Percentiles rank a stretch among this genome's conserved stretches.
Evolutionary conservation across 1,140 invertebrate species (phyloP).

Genomic region (Orchestia grillus): DNA sequence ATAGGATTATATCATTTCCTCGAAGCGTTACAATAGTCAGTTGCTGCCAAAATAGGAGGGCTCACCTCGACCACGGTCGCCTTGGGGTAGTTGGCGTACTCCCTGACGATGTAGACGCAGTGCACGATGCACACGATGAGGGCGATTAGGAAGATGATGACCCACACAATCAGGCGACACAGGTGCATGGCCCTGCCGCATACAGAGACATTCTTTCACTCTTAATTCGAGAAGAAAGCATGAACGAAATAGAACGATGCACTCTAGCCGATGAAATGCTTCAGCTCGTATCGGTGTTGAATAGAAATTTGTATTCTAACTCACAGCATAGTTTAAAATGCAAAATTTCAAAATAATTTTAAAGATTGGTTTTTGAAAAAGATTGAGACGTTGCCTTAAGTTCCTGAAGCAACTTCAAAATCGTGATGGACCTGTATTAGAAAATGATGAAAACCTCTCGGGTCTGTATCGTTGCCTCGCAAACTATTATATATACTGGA

Average conservation of each 20-base stretch:
- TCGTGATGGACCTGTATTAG: too few relatives aligned
- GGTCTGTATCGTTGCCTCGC: too few relatives aligned
- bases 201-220: neutral
- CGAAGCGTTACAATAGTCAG: too few relatives aligned
- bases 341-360: too few relatives aligned
- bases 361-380: too few relatives aligned
- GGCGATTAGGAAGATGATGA: conserved; percentile 11
- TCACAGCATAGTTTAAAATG: neutral
- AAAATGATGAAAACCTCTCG: too few relatives aligned
- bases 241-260: neutral
- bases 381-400: too few relatives aligned
- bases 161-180: conserved; percentile 19
- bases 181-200: neutral
- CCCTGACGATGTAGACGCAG: neutral
- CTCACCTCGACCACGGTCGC: neutral
- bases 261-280: neutral
- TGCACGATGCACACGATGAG: conserved; percentile 21
- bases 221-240: neutral
- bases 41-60: too few relatives aligned
- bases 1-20: too few relatives aligned
- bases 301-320: neutral
- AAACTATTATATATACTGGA: too few relatives aligned
- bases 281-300: neutral
- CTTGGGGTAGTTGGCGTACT: neutral
- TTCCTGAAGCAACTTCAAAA: too few relatives aligned